Evolutionary conservation across 2,797 vertebrate genomes (phyloP), one percentile per base, ranked within the genome.

Genomic region (Chaetodon trifasciatus): DNA sequence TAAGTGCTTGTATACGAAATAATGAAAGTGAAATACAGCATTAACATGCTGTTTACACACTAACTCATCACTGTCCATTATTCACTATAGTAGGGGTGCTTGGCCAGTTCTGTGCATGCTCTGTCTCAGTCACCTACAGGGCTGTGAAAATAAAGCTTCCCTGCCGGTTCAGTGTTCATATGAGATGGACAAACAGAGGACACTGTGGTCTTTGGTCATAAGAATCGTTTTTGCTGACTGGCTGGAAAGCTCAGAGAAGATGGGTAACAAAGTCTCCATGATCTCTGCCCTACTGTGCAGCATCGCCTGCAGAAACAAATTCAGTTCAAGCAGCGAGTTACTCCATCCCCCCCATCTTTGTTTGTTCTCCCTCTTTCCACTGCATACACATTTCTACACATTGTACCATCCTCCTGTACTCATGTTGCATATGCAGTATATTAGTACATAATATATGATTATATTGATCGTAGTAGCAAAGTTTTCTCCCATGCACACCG

Each of bases 281-380:
- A 88, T 87, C 83, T 74, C 69, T 90, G 79, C 56, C 75, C 86
- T 39, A n/a, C 70, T 78, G 76, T 73, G 76, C 75, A 72, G 84
- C 74, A 74, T 60, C 1, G 62, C 82, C 76, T 82, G 71, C 67
- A 87, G 83, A 65, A 50, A 70, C 12, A 37, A 9, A 11, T 63
- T 65, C 53, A 69, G 56, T 47, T 66, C 13, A 35, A 71, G 52
- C 60, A 78, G 61, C 28, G 8, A 46, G 46, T 55, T 70, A n/a
- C 47, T 11, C 39, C 24, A 9, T 13, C 56, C 24, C 57, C 56
- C 35, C 32, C 4, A 5, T n/a, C 50, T 57, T 16, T 10, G 17
- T 12, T 55, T 28, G 21, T 74, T 19, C 67, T 47, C 62, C 28
- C 13, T 42, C 44, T 55, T 65, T 35, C 46, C 53, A 35, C 56